Conservation (phyloP, 2,888 invertebrate species). For the Ochropleura plecta region DNA sequence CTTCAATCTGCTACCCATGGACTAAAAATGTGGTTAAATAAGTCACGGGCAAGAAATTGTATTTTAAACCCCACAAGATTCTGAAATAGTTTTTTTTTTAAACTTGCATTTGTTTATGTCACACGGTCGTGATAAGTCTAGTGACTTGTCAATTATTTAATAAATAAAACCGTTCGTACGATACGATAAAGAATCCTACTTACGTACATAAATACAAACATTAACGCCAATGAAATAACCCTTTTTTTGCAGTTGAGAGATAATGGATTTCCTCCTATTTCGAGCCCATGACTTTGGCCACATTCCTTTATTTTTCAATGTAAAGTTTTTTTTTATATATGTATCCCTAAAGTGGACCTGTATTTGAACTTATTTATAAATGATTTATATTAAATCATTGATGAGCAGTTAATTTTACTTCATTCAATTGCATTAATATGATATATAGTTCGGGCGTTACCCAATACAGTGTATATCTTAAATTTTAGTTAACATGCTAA, state of each 20-base stretch:
- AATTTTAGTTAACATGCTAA: neutral
- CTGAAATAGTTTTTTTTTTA: neutral
- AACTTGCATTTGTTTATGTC: neutral
- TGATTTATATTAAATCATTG: constrained; percentile 8
- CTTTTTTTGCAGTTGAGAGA: constrained; percentile 2
- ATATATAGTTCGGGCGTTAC: neutral
- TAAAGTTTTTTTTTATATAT: neutral
- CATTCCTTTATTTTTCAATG: neutral
- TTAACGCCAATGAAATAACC: neutral
- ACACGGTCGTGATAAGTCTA: neutral
- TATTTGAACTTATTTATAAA: neutral
- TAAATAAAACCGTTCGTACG: neutral
- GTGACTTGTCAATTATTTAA: neutral
- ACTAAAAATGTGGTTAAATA: constrained; percentile 1
- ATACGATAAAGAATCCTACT: neutral
- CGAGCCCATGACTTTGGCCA: constrained; percentile 6
- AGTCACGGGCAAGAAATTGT: neutral
- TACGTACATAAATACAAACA: neutral
- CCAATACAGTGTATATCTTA: neutral
- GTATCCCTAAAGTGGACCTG: neutral
- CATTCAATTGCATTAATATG: neutral
- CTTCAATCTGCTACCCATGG: neutral
- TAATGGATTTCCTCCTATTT: neutral
- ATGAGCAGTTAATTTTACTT: neutral
- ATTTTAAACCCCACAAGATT: neutral